phyloP scores from a whole-genome alignment of 2,888 invertebrate species.

The Volucella inanis region DNA sequence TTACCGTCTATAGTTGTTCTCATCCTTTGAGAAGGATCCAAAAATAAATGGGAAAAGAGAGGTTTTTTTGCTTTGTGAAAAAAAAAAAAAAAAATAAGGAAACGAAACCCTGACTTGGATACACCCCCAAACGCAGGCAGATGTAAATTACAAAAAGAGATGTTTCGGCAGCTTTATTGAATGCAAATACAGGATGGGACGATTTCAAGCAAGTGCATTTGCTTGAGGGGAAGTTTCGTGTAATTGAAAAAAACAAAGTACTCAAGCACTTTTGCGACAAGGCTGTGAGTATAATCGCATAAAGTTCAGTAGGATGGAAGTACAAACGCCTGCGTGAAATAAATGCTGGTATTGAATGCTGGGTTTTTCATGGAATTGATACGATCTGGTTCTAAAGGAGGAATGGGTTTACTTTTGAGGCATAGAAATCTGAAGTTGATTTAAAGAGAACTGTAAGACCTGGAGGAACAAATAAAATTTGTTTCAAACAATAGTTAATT shows the following conservation, averaged over 20 bases:
- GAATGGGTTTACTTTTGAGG: too few species aligned
- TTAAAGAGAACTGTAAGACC: too few species aligned
- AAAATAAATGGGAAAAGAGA: not conserved
- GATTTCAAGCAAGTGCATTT: constrained; percentile 29
- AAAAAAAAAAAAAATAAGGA: constrained; percentile 12
- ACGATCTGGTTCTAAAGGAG: too few species aligned
- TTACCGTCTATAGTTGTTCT: constrained; percentile 15
- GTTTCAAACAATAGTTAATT: too few species aligned
- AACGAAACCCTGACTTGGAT: not conserved
- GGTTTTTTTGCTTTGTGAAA: not conserved
- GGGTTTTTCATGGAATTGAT: too few species aligned
- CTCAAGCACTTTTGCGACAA: not conserved
- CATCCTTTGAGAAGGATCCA: constrained; percentile 4
- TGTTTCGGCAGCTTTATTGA: constrained; percentile 8
- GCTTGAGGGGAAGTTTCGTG: constrained; percentile 24
- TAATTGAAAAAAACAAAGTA: not conserved
- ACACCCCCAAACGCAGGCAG: not conserved
- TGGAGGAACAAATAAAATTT: too few species aligned
- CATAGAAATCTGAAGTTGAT: too few species aligned
- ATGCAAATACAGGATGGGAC: constrained; percentile 31
- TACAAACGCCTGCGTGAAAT: too few species aligned
- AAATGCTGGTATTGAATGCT: too few species aligned
- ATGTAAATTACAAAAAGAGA: constrained; percentile 36
- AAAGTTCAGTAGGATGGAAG: too few species aligned
- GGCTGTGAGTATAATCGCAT: not conserved